phyloP scores from a whole-genome alignment of 2,113 vertebrate genomes.

The Pyrgilauda ruficollis region DNA sequence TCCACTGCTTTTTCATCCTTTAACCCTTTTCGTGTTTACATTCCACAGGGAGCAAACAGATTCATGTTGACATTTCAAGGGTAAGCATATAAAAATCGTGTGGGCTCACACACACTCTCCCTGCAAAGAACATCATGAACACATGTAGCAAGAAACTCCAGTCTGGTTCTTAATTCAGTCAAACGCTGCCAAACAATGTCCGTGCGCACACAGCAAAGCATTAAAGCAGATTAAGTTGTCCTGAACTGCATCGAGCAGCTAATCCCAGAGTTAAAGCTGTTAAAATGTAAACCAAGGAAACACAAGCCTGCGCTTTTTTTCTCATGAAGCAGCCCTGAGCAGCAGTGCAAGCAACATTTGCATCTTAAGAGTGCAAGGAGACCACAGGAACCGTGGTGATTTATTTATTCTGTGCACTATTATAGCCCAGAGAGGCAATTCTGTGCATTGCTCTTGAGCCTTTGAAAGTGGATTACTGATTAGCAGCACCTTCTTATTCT shows the following conservation, averaged over 20 bases:
- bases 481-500: background rate
- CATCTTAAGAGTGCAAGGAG: background rate
- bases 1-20: slow-evolving; percentile 32
- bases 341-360: background rate
- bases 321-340: background rate
- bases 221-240: background rate
- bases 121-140: slow-evolving; percentile 19
- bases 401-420: background rate
- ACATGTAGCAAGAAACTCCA: background rate
- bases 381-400: background rate
- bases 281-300: slow-evolving; percentile 11
- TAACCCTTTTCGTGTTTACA: slow-evolving; percentile 50
- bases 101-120: background rate
- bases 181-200: background rate
- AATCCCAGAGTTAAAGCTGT: background rate
- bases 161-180: background rate
- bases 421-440: background rate
- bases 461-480: slow-evolving; percentile 7
- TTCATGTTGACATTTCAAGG: slow-evolving; percentile 34
- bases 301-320: background rate
- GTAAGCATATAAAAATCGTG: slow-evolving; percentile 9
- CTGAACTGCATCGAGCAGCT: background rate
- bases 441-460: background rate
- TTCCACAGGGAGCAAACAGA: slow-evolving; percentile 4
- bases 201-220: background rate